Percentiles rank a stretch among this genome's conserved stretches.
phyloP scores from a whole-genome alignment of 1,140 invertebrate species.

The Camponotus vicinus region DNA sequence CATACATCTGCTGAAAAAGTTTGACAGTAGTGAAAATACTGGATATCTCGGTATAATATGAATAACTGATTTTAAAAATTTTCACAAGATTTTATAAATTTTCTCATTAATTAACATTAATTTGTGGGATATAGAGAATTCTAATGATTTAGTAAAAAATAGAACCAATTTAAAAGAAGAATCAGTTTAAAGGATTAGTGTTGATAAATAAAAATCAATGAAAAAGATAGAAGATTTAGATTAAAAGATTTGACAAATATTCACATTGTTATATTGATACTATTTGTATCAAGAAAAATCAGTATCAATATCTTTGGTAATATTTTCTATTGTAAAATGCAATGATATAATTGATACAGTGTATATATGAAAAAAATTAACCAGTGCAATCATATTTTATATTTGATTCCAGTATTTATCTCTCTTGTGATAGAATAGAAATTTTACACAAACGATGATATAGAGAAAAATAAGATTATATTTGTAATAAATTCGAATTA shows the following conservation, averaged over 20 bases:
- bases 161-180: neutral
- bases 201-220: neutral
- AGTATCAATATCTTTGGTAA: neutral
- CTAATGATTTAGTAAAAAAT: neutral
- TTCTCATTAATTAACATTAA: neutral
- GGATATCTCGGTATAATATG: neutral
- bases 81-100: neutral
- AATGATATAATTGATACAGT: conserved; percentile 10
- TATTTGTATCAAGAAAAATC: neutral
- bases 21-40: conserved; percentile 67
- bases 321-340: neutral
- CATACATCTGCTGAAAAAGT: conserved; percentile 77
- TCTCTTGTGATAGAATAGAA: conserved; percentile 6
- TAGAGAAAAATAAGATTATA: neutral
- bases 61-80: neutral
- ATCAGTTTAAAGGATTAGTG: neutral
- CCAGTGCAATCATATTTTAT: conserved; percentile 17
- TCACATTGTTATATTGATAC: neutral
- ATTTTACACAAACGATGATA: neutral
- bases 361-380: conserved; percentile 32
- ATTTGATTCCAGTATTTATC: neutral
- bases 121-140: conserved; percentile 13
- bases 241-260: neutral
- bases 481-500: neutral
- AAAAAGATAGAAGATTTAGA: neutral